Conservation (phyloP, 2,888 invertebrate genomes). For the Lepidocyrtinus sp. region DNA sequence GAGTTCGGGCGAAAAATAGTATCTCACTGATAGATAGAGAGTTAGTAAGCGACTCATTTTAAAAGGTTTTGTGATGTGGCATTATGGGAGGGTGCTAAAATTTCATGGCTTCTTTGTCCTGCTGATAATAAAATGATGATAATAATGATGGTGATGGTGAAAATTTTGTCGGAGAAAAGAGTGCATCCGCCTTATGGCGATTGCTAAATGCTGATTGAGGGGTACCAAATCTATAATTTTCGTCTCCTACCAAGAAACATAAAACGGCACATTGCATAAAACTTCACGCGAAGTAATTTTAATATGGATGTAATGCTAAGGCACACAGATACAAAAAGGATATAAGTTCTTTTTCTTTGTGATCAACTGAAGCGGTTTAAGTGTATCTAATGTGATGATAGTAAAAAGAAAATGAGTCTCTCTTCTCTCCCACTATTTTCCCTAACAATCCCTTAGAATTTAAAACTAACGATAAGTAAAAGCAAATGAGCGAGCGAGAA, state of each 20-base stretch:
- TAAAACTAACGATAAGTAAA: no score
- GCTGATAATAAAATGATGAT: background rate
- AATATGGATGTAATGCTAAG: no score
- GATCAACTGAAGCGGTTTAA: no score
- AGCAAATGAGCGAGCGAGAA: no score
- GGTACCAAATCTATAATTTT: background rate
- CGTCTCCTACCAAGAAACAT: background rate
- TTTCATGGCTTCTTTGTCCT: conserved; percentile 26
- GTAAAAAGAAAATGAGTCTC: no score
- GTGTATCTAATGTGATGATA: no score
- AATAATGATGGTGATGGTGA: background rate
- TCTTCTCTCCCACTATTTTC: no score
- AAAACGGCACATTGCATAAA: background rate
- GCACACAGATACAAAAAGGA: no score
- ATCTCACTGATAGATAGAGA: background rate
- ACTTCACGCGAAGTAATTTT: no score
- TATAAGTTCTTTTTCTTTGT: no score
- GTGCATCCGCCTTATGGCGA: background rate
- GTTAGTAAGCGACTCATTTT: conserved; percentile 13
- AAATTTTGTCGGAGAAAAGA: background rate
- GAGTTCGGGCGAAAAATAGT: background rate
- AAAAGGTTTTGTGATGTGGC: conserved; percentile 2
- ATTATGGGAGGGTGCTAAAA: conserved; percentile 32
- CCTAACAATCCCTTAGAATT: no score
- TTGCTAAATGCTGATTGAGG: background rate